A percentile compares a stretch with the other conserved stretches of the same genome.
These are phyloP conservation scores for Poeciliopsis occidentalis DNA, from an alignment of 2,113 vertebrate genomes.

Conservation along the genomic window DNA sequence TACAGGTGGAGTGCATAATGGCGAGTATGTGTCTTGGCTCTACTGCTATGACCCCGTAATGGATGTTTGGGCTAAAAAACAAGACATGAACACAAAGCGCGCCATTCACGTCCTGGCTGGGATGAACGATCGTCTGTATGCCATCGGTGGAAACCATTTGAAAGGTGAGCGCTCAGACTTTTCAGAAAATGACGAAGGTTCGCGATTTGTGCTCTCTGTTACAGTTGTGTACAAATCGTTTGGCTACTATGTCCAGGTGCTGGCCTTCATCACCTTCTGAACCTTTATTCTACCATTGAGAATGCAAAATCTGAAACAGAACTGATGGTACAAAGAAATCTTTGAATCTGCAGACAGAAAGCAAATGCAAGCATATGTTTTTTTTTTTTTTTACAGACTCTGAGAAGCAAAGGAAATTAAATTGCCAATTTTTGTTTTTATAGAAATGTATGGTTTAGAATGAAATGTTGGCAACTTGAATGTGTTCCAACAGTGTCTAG, in stretches of 20 bases:
- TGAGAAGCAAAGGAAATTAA: background rate
- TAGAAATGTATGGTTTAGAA: background rate
- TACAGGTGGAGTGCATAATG: conserved; percentile 98
- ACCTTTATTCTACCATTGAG: conserved; percentile 22
- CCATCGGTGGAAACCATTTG: conserved; percentile 98
- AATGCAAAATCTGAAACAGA: conserved; percentile 8
- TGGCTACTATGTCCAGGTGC: conserved; percentile 8
- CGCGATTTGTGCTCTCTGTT: conserved; percentile 14
- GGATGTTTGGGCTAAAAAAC: conserved; percentile 99
- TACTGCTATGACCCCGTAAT: conserved; percentile 98
- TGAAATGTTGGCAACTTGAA: background rate
- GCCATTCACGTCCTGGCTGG: conserved; percentile 96
- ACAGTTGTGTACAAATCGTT: conserved; percentile 26
- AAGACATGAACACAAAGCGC: conserved; percentile 99
- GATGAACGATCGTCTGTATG: conserved; percentile 97
- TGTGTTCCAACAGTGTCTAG: background rate
- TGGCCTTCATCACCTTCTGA: conserved; percentile 12
- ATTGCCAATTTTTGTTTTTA: background rate
- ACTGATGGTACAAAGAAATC: background rate
- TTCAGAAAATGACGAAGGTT: conserved; percentile 37
- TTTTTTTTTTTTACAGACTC: background rate
- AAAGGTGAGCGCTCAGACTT: conserved; percentile 85
- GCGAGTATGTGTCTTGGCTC: conserved; percentile 97
- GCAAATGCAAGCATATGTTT: background rate
- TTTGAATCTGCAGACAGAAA: too few relatives aligned